phyloP scores from a whole-genome alignment of 2,888 invertebrate species.

The Leucoma salicis region DNA sequence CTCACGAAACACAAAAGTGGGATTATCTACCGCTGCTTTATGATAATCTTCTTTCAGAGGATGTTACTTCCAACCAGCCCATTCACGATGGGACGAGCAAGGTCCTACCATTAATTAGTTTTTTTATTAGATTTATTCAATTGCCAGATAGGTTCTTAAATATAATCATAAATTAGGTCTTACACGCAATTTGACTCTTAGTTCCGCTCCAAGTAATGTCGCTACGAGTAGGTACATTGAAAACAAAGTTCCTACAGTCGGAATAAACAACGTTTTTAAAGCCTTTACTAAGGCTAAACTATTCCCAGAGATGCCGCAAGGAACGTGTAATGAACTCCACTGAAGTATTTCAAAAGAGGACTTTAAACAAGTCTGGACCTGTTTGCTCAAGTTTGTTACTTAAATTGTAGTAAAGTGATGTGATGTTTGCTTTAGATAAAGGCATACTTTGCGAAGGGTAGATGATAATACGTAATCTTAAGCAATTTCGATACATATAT shows the following conservation, averaged over 20 bases:
- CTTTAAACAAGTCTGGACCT: conserved; percentile 31
- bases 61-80: too few relatives aligned
- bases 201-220: conserved; percentile 29
- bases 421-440: background rate
- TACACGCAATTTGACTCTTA: conserved; percentile 4
- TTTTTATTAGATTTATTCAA: too few relatives aligned
- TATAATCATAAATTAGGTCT: too few relatives aligned
- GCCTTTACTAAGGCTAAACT: conserved; percentile 25
- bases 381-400: conserved; percentile 23
- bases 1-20: too few relatives aligned
- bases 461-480: too few relatives aligned
- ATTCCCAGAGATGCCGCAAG: conserved; percentile 33
- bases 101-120: too few relatives aligned
- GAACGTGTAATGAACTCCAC: conserved; percentile 34
- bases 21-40: too few relatives aligned
- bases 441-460: too few relatives aligned
- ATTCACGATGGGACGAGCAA: too few relatives aligned
- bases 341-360: conserved; percentile 30
- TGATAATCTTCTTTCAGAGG: too few relatives aligned
- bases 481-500: too few relatives aligned
- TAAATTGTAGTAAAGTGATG: conserved; percentile 11
- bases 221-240: conserved; percentile 5
- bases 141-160: too few relatives aligned
- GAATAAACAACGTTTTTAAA: conserved; percentile 23
- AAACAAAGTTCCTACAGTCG: conserved; percentile 7